phyloP scores from a whole-genome alignment of 2,797 vertebrate genomes.

The Poeciliopsis paucimaculata region DNA sequence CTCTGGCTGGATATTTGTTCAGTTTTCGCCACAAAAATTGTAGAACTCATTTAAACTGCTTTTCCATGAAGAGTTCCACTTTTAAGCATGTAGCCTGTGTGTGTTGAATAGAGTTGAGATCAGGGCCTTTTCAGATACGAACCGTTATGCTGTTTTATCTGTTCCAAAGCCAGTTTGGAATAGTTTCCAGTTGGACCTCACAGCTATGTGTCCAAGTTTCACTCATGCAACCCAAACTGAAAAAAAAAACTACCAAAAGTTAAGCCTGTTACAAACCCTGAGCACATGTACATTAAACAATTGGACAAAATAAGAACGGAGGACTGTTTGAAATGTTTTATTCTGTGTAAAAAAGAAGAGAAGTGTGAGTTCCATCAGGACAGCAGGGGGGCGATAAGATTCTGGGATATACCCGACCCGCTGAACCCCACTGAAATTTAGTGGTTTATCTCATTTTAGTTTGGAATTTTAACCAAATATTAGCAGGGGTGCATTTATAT shows the following conservation, averaged over 20 bases:
- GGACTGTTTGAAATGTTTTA: neutral
- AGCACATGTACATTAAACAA: neutral
- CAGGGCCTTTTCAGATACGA: neutral
- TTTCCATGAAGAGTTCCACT: neutral
- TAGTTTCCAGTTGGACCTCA: neutral
- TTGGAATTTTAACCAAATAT: neutral
- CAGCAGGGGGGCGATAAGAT: neutral
- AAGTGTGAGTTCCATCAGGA: neutral
- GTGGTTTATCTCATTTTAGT: neutral
- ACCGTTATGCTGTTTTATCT: neutral
- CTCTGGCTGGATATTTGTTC: neutral
- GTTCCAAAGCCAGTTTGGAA: neutral
- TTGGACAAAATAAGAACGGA: neutral
- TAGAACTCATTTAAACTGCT: neutral
- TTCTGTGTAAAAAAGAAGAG: neutral
- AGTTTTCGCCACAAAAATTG: neutral
- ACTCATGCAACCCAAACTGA: neutral
- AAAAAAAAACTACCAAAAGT: neutral
- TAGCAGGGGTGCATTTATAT: neutral
- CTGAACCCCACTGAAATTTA: neutral
- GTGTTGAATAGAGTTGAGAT: neutral
- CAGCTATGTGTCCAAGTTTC: neutral
- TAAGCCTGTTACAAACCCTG: neutral
- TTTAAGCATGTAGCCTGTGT: neutral
- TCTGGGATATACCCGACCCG: neutral